These are phyloP conservation scores for Leptodactylus fuscus DNA, from an alignment of 2,113 vertebrate genomes.

Conservation along the genomic window DNA sequence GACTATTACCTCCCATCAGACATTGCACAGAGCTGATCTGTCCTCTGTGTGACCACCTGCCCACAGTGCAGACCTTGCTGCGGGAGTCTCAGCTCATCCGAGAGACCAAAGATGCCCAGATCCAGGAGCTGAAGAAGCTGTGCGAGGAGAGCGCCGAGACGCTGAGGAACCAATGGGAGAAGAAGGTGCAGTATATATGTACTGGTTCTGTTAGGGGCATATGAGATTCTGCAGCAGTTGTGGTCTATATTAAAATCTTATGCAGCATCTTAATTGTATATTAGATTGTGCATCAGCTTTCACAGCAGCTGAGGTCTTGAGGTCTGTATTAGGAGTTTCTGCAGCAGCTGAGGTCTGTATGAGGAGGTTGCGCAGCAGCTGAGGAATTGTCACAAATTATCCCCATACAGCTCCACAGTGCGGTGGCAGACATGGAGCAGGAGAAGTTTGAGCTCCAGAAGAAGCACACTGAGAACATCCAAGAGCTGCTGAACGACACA, in stretches of 20 bases:
- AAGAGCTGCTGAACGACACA: slow-evolving; percentile 89
- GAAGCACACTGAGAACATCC: slow-evolving; percentile 87
- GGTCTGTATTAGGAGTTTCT: background rate
- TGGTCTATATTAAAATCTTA: background rate
- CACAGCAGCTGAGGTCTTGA: background rate
- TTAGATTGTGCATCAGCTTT: too few species aligned
- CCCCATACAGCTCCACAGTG: slow-evolving; percentile 78
- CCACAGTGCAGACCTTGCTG: slow-evolving; percentile 88
- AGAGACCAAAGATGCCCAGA: slow-evolving; percentile 92
- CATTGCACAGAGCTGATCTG: too few species aligned
- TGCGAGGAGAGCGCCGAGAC: slow-evolving; percentile 86
- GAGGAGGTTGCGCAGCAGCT: background rate
- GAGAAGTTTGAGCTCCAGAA: slow-evolving; percentile 90
- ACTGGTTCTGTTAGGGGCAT: too few species aligned
- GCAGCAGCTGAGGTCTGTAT: background rate
- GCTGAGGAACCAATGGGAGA: slow-evolving; percentile 92
- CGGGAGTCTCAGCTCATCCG: slow-evolving; percentile 89
- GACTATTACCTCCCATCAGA: background rate
- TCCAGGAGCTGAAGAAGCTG: slow-evolving; percentile 90
- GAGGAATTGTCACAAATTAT: background rate
- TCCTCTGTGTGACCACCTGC: slow-evolving; percentile 59
- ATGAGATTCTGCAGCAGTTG: background rate
- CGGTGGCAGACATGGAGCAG: slow-evolving; percentile 87
- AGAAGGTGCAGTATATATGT: slow-evolving; percentile 81
- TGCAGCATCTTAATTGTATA: background rate